These are phyloP conservation scores for Anthopleura xanthogrammica DNA, from an alignment of 92 coral and sea anemone genomes.

Conservation along the genomic window DNA sequence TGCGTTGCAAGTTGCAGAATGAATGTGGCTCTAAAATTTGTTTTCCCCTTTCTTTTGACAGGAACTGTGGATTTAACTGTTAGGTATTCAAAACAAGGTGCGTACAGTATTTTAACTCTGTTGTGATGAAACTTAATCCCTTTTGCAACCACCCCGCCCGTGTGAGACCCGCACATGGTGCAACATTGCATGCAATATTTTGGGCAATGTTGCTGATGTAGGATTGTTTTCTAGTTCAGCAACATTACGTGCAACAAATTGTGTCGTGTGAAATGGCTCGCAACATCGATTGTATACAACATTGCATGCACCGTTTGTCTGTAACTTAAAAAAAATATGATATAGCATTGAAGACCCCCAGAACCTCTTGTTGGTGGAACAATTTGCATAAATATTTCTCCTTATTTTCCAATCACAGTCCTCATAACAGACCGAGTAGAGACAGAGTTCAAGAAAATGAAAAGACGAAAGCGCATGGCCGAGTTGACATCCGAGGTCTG, in stretches of 20 bases:
- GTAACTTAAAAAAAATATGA: too few relatives aligned
- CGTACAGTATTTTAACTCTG: neutral
- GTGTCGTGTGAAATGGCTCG: too few relatives aligned
- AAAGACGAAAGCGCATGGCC: slow-evolving; percentile 72
- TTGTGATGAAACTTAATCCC: neutral
- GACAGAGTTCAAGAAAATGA: slow-evolving; percentile 73
- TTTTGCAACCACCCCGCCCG: neutral
- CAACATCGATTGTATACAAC: too few relatives aligned
- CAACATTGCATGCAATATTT: too few relatives aligned
- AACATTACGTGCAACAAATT: too few relatives aligned
- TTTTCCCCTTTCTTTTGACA: slow-evolving; percentile 7
- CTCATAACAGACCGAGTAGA: slow-evolving; percentile 79
- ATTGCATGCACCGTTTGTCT: neutral
- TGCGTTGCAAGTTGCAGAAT: too few relatives aligned
- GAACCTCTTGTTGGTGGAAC: too few relatives aligned
- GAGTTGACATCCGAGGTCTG: slow-evolving; percentile 85
- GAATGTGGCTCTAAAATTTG: too few relatives aligned
- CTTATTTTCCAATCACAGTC: slow-evolving; percentile 40
- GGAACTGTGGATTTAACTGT: slow-evolving; percentile 83
- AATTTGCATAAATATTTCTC: too few relatives aligned
- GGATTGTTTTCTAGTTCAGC: too few relatives aligned
- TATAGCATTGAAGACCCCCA: too few relatives aligned
- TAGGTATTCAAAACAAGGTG: slow-evolving; percentile 70
- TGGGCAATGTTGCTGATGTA: too few relatives aligned
- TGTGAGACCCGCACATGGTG: neutral